phyloP scores from a whole-genome alignment of 2,888 invertebrate species.

The Hyposoter didymator region DNA sequence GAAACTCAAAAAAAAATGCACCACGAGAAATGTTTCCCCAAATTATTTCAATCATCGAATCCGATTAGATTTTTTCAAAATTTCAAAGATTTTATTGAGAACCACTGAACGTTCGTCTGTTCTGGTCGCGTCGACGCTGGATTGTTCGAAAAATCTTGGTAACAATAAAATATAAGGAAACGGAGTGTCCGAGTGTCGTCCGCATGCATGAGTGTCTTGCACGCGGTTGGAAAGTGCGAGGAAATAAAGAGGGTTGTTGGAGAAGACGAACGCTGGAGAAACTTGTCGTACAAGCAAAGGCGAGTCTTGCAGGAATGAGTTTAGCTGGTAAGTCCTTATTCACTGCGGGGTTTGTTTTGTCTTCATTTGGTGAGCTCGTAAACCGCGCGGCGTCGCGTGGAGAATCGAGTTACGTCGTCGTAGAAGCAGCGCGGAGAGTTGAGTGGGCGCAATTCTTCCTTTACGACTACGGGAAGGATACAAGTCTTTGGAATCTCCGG shows the following conservation, averaged over 20 bases:
- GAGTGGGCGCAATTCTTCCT: constrained; percentile 63
- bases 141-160: constrained; percentile 8
- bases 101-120: constrained; percentile 17
- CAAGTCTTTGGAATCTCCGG: constrained; percentile 35
- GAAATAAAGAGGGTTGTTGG: constrained; percentile 22
- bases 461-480: constrained; percentile 50
- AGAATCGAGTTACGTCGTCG: constrained; percentile 42
- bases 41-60: background rate
- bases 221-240: background rate
- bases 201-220: background rate
- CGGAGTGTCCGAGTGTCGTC: constrained; percentile 57
- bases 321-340: constrained; percentile 27
- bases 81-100: background rate
- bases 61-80: too few relatives aligned
- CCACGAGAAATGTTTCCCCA: background rate
- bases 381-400: constrained; percentile 45
- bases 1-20: background rate
- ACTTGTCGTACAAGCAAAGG: constrained; percentile 42
- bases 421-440: background rate
- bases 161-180: constrained; percentile 2
- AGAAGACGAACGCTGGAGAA: constrained; percentile 12
- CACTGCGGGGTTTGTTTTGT: constrained; percentile 29
- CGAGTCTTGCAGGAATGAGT: constrained; percentile 47
- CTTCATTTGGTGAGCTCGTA: constrained; percentile 57
- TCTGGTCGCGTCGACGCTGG: background rate